Base-by-base conservation (phyloP, 2,888 invertebrate species). In the Coelopa pilipes region DNA sequence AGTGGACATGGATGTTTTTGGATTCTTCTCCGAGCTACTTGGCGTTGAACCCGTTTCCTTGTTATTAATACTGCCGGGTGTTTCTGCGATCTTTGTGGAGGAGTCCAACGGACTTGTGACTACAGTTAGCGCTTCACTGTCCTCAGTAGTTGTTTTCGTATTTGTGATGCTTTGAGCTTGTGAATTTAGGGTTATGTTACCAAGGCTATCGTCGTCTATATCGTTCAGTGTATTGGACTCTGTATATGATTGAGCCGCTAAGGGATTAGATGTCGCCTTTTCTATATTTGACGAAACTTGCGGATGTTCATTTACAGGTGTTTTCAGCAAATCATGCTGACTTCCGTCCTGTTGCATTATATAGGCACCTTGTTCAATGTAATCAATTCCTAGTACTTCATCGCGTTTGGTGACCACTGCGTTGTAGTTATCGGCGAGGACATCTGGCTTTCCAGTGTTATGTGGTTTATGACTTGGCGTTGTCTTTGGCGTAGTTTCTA, bases 121-220 rank as follows among this genome's bases (percentile, higher is more conserved):
- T n/a, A 90, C 86, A 0, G 90, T 90, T 9, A 89, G 85, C 0
- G 89, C 87, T 74, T 90, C 90, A 79, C 92, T 92, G 78, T 92
- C 92, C 81, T 92, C 92, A 0, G 91, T 90, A 0, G 90, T 90
- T 1, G 90, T 90, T 11, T 88, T 89, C 3, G 82, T 80, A 62
- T 46, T 66, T 19, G 75, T 74, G 2, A 63, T 72, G 10, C 76
- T 78, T 34, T 34, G 34, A 34, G 72, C 74, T 76, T 83, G 83
- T 67, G 89, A 88, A 70, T 80, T 80, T 76, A 90, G 79, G 24
- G 79, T 79, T 47, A 78, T 90, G 65, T 90, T 87, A 50, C 90
- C 80, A 70, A 91, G 82, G 84, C 91, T 91, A 76, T 92, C 92
- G 76, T 92, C 91, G 73, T 91, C 91, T 57, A 88, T 85, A 74